Percentiles rank a stretch among this genome's conserved stretches.
phyloP scores from a whole-genome alignment of 2,113 vertebrate genomes.

The Strigops habroptila region DNA sequence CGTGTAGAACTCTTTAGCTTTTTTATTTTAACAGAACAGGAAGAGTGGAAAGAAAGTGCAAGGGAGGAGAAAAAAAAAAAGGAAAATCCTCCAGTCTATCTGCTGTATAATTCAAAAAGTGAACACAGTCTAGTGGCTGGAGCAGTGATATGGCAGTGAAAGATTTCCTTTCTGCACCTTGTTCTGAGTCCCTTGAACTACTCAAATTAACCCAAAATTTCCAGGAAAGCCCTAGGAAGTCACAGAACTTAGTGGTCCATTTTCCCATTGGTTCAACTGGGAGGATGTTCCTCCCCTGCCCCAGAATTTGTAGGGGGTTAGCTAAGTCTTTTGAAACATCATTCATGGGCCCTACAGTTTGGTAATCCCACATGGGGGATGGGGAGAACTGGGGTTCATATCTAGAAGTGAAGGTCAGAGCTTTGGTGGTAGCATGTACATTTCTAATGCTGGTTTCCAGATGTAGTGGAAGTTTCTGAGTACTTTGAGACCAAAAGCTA shows the following conservation, averaged over 20 bases:
- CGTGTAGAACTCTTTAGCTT: background rate
- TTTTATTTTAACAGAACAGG: slow-evolving; percentile 7
- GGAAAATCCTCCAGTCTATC: background rate
- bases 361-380: background rate
- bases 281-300: background rate
- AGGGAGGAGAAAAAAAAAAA: background rate
- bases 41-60: background rate
- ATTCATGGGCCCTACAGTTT: background rate
- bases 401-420: background rate
- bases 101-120: background rate
- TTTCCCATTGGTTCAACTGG: background rate
- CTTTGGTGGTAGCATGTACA: accelerated
- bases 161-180: background rate
- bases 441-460: background rate
- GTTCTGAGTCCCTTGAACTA: background rate
- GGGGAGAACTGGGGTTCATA: background rate
- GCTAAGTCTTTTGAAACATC: background rate
- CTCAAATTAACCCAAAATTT: background rate
- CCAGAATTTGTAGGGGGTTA: background rate
- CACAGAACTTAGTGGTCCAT: background rate
- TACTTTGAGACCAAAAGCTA: background rate
- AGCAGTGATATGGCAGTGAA: background rate
- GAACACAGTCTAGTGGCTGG: background rate
- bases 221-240: background rate
- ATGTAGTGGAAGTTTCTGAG: background rate